Conservation (phyloP, 2,113 vertebrate genomes). For the Passer domesticus region DNA sequence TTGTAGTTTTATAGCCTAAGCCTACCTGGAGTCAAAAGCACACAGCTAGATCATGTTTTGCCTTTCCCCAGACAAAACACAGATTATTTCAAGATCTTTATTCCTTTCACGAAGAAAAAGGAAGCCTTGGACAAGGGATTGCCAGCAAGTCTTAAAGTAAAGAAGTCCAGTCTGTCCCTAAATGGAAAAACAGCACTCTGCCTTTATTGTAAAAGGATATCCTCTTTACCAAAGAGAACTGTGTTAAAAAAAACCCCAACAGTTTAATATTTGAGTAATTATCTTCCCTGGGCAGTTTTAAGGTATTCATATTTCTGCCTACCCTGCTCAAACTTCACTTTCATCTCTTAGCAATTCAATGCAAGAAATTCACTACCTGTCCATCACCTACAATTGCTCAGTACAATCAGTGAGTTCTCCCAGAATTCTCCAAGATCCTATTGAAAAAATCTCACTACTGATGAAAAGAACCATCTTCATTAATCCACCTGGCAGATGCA, state of each 20-base stretch:
- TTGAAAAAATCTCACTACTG: not conserved
- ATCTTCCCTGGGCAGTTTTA: not conserved
- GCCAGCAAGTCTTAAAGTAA: not conserved
- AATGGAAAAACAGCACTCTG: not conserved
- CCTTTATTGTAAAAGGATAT: not conserved
- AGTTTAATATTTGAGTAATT: not conserved
- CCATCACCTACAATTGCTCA: not conserved
- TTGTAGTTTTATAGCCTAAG: not conserved
- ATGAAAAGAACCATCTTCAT: constrained; percentile 37
- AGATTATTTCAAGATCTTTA: constrained; percentile 18
- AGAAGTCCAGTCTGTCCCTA: not conserved
- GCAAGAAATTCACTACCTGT: not conserved
- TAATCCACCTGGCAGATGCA: not conserved
- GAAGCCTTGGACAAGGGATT: not conserved
- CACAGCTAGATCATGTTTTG: not conserved
- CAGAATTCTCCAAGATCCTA: not conserved
- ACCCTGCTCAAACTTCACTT: not conserved
- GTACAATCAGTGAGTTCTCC: not conserved
- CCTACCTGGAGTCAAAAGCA: not conserved
- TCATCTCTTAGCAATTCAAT: not conserved
- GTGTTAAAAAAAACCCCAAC: not conserved
- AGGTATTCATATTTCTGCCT: not conserved
- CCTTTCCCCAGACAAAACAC: constrained; percentile 20
- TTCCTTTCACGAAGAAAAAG: not conserved
- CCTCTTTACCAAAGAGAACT: not conserved